Evolutionary conservation across 2,888 invertebrate genomes (phyloP), one percentile per base, ranked within the genome.

Genomic region (Omphaloscelis lunosa): DNA sequence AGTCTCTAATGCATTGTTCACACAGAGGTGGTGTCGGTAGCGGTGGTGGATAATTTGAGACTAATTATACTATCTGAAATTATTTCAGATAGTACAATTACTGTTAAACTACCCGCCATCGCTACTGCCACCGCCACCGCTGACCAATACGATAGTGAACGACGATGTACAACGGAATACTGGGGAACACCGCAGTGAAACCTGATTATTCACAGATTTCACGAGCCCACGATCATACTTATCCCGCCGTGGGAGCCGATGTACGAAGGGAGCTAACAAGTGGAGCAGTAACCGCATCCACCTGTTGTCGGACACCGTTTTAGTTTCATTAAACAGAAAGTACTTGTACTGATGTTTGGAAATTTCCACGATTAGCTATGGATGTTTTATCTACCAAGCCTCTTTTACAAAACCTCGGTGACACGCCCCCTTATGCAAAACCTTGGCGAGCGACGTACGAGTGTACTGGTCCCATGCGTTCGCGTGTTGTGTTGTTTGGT

Each of bases 201-300:
- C 11, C 20, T 58, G n/a, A 9, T 20, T 34, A 62, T 45, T 23
- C 20, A 20, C 20, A 48, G 68, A 34, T 39, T 53, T 75, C n/a
- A 27, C 5, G 75, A 8, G 0, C 41, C 51, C 51, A 29, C 39
- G 41, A 74, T 20, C 74, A 74, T 41, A 23, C 39, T 53, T 41
- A 1, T 39, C 45, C 73, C 48, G 58, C 61, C 59, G 61, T 53
- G 41, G 62, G 39, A 12, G 48, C 73, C 51, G 61, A 75, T 39
- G 0, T 51, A 73, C 72, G 56, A 72, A 72, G 72, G 70, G 41
- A 72, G 1, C 29, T 17, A 17, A 12, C 34, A 12, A 12, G 29
- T 71, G 71, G 6, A 71, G 23, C 4, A 17, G 41, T 53, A 27
- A 20, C 34, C 56, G n/a, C 34, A 34, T 45, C n/a, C 29, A 75